These are phyloP conservation scores for Trichacis sp. DNA, from an alignment of 2,888 invertebrate genomes.

Conservation along the genomic window DNA sequence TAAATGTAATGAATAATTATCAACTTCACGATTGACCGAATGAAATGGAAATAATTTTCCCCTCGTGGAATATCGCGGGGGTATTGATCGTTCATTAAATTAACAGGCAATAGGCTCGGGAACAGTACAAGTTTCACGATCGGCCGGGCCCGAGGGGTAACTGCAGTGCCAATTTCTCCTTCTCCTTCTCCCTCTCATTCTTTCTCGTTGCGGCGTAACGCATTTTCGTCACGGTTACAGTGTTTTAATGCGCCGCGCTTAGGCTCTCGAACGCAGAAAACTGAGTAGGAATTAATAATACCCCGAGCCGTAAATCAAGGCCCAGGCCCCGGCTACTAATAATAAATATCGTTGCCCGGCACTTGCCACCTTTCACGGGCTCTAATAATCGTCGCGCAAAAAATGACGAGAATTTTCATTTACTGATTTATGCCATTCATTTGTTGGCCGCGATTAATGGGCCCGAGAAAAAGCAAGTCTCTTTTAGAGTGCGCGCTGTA, in stretches of 20 bases:
- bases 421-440: not conserved
- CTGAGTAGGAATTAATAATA: slow-evolving; percentile 47
- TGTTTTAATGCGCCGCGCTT: slow-evolving; percentile 13
- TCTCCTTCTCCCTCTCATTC: not conserved
- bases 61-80: not conserved
- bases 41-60: not conserved
- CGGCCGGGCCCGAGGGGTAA: slow-evolving; percentile 7
- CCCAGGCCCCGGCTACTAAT: slow-evolving; percentile 8
- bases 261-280: slow-evolving; percentile 37
- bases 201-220: slow-evolving; percentile 14
- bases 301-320: slow-evolving; percentile 24
- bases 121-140: slow-evolving; percentile 12
- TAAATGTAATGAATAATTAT: not conserved
- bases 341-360: not conserved
- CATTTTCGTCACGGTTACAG: slow-evolving; percentile 45
- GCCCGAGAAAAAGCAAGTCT: too few species aligned
- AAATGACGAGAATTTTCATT: not conserved
- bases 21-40: not conserved
- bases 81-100: slow-evolving; percentile 23
- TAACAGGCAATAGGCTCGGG: slow-evolving; percentile 4
- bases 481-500: too few species aligned
- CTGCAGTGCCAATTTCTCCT: not conserved
- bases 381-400: slow-evolving; percentile 2
- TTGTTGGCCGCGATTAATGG: not conserved
- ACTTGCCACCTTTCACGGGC: slow-evolving; percentile 4